Percentiles rank a stretch among this genome's conserved stretches.
Evolutionary conservation across 2,888 invertebrate species (phyloP).

Genomic region (Trachelus stipa): DNA sequence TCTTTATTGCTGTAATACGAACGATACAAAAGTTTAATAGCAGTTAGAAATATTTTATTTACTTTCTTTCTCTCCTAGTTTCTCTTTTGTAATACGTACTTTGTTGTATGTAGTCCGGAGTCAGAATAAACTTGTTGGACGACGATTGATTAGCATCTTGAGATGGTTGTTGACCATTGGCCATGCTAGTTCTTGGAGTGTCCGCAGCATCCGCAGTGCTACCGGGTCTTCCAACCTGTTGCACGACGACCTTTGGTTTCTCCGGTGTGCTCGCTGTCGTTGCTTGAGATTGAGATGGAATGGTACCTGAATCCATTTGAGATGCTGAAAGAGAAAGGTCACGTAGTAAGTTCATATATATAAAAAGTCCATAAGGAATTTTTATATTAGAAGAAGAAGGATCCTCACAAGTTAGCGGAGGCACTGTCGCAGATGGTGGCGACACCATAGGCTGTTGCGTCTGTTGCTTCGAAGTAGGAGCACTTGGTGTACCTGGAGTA

Average conservation of each 20-base stretch:
- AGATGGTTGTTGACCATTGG: constrained; percentile 60
- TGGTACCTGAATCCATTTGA: constrained; percentile 33
- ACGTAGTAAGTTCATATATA: not conserved
- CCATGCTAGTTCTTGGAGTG: constrained; percentile 50
- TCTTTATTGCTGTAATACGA: constrained; percentile 81
- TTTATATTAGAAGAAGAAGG: not conserved
- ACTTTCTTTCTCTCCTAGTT: not conserved
- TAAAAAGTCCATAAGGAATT: not conserved
- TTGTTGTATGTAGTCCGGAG: constrained; percentile 94
- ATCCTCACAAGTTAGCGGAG: constrained; percentile 33
- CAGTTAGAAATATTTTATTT: not conserved
- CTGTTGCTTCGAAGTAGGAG: constrained; percentile 37
- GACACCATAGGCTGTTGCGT: constrained; percentile 35
- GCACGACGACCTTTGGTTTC: constrained; percentile 62
- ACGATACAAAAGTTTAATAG: constrained; percentile 19
- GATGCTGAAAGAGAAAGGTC: not conserved
- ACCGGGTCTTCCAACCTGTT: constrained; percentile 55
- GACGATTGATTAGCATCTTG: constrained; percentile 58
- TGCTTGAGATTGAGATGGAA: constrained; percentile 44
- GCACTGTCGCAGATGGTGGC: constrained; percentile 27
- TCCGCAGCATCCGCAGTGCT: constrained; percentile 34
- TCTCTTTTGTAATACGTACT: constrained; percentile 73
- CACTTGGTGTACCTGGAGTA: constrained; percentile 31
- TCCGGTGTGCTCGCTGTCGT: constrained; percentile 44
- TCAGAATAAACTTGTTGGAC: constrained; percentile 82